Percentiles rank a stretch among this genome's conserved stretches.
These are phyloP conservation scores for Cirrhinus mrigala DNA, from an alignment of 2,797 vertebrate genomes.

Conservation along the genomic window DNA sequence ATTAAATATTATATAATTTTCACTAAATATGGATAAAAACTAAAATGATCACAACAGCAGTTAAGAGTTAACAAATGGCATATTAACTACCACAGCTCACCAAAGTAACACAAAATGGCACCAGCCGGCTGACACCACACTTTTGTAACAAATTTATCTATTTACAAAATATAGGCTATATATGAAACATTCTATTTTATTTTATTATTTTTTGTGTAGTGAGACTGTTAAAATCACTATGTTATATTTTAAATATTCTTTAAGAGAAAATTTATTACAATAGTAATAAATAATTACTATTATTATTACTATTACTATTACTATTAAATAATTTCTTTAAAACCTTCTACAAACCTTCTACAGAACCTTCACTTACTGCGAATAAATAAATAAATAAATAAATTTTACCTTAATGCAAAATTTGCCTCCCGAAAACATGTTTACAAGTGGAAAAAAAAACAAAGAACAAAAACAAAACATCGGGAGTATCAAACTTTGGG, in stretches of 20 bases:
- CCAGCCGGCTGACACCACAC: background rate
- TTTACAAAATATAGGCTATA: background rate
- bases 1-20: background rate
- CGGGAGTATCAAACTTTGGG: background rate
- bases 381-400: background rate
- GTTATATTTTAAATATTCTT: background rate
- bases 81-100: background rate
- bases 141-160: background rate
- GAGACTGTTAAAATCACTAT: background rate
- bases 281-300: too few relatives aligned
- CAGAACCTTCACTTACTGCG: background rate
- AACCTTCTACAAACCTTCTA: background rate
- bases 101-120: background rate
- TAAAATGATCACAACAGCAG: background rate
- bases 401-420: background rate
- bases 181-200: too few relatives aligned
- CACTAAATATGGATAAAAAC: background rate
- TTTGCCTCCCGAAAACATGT: too few relatives aligned
- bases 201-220: too few relatives aligned
- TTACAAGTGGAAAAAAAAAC: too few relatives aligned
- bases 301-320: too few relatives aligned
- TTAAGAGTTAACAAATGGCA: background rate
- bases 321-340: too few relatives aligned
- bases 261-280: background rate
- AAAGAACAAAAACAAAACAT: too few relatives aligned